Base-by-base conservation (phyloP, 2,113 vertebrate species). In the Caranx ignobilis region DNA sequence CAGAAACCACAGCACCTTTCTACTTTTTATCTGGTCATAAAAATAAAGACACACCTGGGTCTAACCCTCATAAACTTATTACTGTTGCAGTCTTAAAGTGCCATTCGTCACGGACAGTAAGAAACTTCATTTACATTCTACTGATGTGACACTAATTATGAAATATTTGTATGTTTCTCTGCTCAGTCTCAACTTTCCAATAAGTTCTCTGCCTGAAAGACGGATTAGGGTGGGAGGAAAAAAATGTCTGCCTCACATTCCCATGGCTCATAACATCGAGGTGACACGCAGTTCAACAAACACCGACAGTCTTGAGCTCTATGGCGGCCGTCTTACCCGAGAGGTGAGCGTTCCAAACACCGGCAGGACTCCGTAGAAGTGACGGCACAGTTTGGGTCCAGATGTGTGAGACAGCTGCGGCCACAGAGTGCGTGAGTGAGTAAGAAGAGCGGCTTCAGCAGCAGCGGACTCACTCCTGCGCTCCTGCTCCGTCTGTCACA, bases 241-340 rank as follows among this genome's bases (percentile, higher is more conserved):
- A 85, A 93, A 77, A 94, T 92, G 90, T 93, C 92, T 18, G 85
- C 84, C 87, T 75, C 64, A 59, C 87, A 91, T 87, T 91, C 91
- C 87, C 87, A 78, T 59, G 47, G 83, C 63, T 79, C 67, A 64
- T 7, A 79, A 70, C 59, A 75, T 19, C 55, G 50, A 71, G 57
- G 45, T 57, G 82, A 85, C 73, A 66, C 60, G 39, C 65, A 77
- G 59, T 13, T 55, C 47, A 45, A 31, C 5, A n/a, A 39, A 34
- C 70, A 6, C 3, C 0, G 19, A 35, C 3, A 16, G 5, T 4
- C 26, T 2, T 0, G 11, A 21, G 15, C n/a, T 7, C 6, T 9
- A 1, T 3, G 41, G 16, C 54, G 35, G 56, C 75, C 6, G 54
- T 39, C 79, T 77, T 85, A 90, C 87, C 84, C 87, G 85, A 6